Conservation (phyloP, 2,797 vertebrate genomes). For the Hypotaenidia okinawae region DNA sequence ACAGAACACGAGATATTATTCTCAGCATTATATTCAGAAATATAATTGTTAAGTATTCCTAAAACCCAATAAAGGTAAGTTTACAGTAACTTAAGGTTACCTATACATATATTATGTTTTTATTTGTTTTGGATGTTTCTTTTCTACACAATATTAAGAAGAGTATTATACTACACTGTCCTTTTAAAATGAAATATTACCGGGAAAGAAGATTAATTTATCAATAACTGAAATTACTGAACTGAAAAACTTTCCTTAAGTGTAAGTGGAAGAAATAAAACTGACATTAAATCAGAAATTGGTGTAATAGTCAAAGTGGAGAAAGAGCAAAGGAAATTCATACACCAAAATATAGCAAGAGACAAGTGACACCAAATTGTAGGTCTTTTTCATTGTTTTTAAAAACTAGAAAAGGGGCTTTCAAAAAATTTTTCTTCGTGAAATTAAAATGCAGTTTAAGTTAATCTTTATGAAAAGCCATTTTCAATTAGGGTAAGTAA, state of each 20-base stretch:
- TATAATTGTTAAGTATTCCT: not conserved
- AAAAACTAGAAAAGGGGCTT: not conserved
- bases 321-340: not conserved
- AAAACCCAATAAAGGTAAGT: not conserved
- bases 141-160: not conserved
- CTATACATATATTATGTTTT: not conserved
- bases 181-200: constrained; percentile 5
- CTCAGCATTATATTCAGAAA: not conserved
- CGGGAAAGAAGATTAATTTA: not conserved
- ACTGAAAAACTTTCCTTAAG: constrained; percentile 26
- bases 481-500: not conserved
- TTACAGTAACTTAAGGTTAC: not conserved
- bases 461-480: not conserved
- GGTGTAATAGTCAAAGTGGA: not conserved
- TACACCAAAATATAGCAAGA: not conserved
- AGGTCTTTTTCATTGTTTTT: not conserved
- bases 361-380: not conserved
- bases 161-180: not conserved
- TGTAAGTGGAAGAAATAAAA: constrained; percentile 13
- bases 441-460: not conserved
- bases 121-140: not conserved
- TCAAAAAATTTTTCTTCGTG: not conserved
- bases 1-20: not conserved
- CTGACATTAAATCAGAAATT: constrained; percentile 27
- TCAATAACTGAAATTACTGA: not conserved